These are phyloP conservation scores for Ennomos quercinarius DNA, from an alignment of 2,888 invertebrate species.

Conservation along the genomic window DNA sequence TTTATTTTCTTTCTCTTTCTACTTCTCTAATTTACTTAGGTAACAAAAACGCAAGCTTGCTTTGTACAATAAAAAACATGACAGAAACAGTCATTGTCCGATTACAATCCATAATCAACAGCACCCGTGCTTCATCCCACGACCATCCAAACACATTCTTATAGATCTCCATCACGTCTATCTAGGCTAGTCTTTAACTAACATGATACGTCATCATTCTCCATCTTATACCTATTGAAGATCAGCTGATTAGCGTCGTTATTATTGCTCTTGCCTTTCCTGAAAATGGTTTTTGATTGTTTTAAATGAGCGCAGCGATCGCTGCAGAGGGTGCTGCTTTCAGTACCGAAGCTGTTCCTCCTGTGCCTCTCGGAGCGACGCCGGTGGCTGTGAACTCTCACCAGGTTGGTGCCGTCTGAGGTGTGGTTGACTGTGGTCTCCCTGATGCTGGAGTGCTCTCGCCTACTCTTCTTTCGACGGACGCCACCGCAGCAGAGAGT, in stretches of 20 bases:
- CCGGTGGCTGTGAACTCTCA: constrained; percentile 66
- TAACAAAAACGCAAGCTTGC: too few species aligned
- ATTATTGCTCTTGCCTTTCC: constrained; percentile 55
- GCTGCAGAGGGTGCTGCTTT: constrained; percentile 58
- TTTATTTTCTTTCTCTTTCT: too few species aligned
- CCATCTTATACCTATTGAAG: constrained; percentile 45
- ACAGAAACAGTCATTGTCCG: too few species aligned
- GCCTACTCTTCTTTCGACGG: constrained; percentile 72
- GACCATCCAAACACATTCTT: too few species aligned
- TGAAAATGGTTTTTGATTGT: constrained; percentile 46
- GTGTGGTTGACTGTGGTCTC: constrained; percentile 84
- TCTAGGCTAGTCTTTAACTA: constrained; percentile 4
- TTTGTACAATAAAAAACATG: too few species aligned
- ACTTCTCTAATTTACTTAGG: too few species aligned
- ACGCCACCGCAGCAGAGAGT: constrained; percentile 88
- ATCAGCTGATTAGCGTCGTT: constrained; percentile 55
- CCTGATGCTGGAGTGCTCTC: constrained; percentile 87
- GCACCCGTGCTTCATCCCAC: too few species aligned
- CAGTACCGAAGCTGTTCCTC: constrained; percentile 59
- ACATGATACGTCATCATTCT: constrained; percentile 42
- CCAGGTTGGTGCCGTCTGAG: constrained; percentile 73
- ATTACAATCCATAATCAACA: too few species aligned
- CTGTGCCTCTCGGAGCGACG: constrained; percentile 40
- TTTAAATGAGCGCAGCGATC: constrained; percentile 50
- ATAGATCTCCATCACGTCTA: too few species aligned